A percentile compares a stretch with the other conserved stretches of the same genome.
phyloP scores from a whole-genome alignment of 2,888 invertebrate genomes.

The Pollenia angustigena region DNA sequence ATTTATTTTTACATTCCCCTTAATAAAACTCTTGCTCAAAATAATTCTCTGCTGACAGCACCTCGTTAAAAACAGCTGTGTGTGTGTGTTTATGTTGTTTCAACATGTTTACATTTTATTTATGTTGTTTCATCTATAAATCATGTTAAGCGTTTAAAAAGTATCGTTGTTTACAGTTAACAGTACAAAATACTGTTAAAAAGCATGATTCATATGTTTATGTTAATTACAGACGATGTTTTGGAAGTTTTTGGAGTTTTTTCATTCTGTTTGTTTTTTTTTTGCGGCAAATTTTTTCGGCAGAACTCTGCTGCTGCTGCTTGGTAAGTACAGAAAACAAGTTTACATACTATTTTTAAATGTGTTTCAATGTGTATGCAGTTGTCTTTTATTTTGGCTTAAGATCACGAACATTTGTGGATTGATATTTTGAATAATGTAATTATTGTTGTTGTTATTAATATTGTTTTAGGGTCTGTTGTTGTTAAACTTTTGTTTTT shows the following conservation, averaged over 20 bases:
- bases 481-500: conserved; percentile 55
- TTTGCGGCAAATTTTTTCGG: conserved; percentile 36
- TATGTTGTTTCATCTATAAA: too few species aligned
- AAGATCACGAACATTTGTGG: conserved; percentile 67
- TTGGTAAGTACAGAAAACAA: conserved; percentile 52
- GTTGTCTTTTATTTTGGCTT: conserved; percentile 42
- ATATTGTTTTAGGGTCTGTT: conserved; percentile 45
- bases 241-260: conserved; percentile 1
- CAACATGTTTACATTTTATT: too few species aligned
- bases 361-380: conserved; percentile 9
- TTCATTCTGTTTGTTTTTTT: conserved; percentile 11
- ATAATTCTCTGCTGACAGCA: too few species aligned
- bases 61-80: too few species aligned
- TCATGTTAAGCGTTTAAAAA: conserved; percentile 4
- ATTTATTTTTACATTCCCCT: too few species aligned
- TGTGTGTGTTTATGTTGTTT: too few species aligned
- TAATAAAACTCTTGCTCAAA: too few species aligned
- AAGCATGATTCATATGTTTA: conserved; percentile 54
- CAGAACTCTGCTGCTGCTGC: conserved; percentile 9
- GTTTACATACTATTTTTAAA: conserved; percentile 38
- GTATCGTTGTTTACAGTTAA: neutral
- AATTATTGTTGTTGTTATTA: neutral
- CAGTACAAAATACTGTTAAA: conserved; percentile 22
- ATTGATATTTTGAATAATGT: conserved; percentile 2
- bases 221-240: conserved; percentile 32